Conservation (phyloP, 2,797 vertebrate genomes). For the Myioborus melanocephalus region DNA sequence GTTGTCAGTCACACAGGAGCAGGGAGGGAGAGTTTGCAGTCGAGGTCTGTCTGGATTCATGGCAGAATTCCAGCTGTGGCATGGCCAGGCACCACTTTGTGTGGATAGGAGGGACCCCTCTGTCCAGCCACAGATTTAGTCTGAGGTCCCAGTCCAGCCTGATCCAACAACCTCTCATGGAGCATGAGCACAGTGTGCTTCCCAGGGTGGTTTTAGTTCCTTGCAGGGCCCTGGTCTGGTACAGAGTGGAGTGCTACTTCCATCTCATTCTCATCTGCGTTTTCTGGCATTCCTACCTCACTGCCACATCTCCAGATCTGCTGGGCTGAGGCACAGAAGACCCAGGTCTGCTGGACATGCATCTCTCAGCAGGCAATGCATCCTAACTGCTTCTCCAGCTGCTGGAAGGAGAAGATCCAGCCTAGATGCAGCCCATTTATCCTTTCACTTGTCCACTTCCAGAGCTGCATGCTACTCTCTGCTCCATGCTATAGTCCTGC, state of each 20-base stretch:
- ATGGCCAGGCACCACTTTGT: not conserved
- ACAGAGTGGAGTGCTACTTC: not conserved
- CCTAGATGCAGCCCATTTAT: not conserved
- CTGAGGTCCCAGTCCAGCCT: not conserved
- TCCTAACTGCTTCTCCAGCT: not conserved
- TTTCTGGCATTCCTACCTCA: not conserved
- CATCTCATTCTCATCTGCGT: not conserved
- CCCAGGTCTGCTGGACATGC: not conserved
- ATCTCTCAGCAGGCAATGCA: not conserved
- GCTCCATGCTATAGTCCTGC: not conserved
- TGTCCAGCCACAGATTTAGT: not conserved
- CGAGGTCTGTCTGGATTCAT: rapidly evolving
- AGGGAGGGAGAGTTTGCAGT: rapidly evolving
- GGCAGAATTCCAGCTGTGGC: not conserved
- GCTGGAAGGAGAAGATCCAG: not conserved
- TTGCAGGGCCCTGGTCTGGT: no score
- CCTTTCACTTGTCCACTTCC: not conserved
- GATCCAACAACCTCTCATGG: not conserved
- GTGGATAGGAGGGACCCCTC: no score
- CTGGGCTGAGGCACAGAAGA: not conserved
- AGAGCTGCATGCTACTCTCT: not conserved
- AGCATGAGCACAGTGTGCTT: not conserved
- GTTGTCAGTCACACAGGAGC: rapidly evolving
- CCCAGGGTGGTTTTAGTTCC: not conserved
- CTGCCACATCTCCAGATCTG: rapidly evolving